phyloP scores from a whole-genome alignment of 2,888 invertebrate species.

The Taenaris catops region DNA sequence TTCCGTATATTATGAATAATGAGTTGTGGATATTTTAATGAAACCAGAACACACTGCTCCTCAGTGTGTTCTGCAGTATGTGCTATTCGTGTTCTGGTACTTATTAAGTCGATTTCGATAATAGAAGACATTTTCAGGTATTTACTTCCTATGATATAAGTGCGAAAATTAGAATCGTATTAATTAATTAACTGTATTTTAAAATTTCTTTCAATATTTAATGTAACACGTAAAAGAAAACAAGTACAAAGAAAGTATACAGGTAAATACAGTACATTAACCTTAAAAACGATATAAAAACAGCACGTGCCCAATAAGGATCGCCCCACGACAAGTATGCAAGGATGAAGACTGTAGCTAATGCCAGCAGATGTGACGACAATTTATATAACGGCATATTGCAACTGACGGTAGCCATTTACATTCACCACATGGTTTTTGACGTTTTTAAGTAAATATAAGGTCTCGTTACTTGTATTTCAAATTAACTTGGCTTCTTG shows the following conservation, averaged over 20 bases:
- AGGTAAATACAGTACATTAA: slow-evolving; percentile 20
- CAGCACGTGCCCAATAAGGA: slow-evolving; percentile 33
- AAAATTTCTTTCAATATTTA: too few species aligned
- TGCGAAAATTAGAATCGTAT: too few species aligned
- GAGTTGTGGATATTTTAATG: too few species aligned
- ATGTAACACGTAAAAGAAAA: background rate
- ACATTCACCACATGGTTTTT: slow-evolving; percentile 26
- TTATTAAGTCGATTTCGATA: too few species aligned
- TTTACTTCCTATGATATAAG: too few species aligned
- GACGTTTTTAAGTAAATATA: slow-evolving; percentile 26
- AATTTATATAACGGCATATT: slow-evolving; percentile 42
- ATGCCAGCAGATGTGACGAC: slow-evolving; percentile 39
- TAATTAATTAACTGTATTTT: too few species aligned
- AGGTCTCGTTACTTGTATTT: slow-evolving; percentile 20
- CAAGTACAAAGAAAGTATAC: slow-evolving; percentile 8
- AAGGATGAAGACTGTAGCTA: slow-evolving; percentile 30
- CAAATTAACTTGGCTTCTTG: slow-evolving; percentile 22
- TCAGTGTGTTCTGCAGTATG: too few species aligned
- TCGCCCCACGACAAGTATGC: slow-evolving; percentile 34
- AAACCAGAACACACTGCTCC: too few species aligned
- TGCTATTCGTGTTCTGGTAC: too few species aligned
- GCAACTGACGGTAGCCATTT: slow-evolving; percentile 31
- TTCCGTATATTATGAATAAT: too few species aligned
- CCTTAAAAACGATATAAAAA: slow-evolving; percentile 28
- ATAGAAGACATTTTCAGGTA: too few species aligned